Base-by-base conservation (phyloP, 1,140 invertebrate genomes). In the Pogonomyrmex californicus region DNA sequence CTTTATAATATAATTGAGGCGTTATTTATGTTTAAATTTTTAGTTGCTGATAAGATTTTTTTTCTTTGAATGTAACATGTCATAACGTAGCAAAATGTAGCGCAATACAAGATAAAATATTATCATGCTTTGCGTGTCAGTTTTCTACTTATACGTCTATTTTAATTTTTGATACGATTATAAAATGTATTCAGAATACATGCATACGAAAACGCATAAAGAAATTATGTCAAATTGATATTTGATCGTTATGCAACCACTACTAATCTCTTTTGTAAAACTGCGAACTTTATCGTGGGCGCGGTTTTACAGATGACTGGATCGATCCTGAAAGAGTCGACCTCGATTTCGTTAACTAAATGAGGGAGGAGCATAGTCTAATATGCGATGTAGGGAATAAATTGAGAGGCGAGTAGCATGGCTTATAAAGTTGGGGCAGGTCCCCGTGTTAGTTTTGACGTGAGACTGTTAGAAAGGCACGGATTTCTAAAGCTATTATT, bases 401-500 rank as follows among this genome's bases (percentile, higher is more conserved):
- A 79, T 79, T 85, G 75, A 66, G 83, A 76, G 56, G 47, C 58
- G 47, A 77, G 30, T 79, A 81, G 36, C 83, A 47, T 47, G 75
- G 75, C 58, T 79, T 79, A 60, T 75, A 33, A 58, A 41, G 73
- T 33, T 41, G 58, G 56, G 73, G 54, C 58, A 79, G 75, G 83
- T 85, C 54, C 75, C 12, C 83, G 83, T 85, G 83, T 85, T 79
- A 85, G 83, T 85, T 85, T 85, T 85, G 83, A 85, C 83, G 73
- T 85, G 83, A 83, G 79, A 78, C 83, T 79, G 73, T 85, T 85
- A 79, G 75, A 85, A 79, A 85, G 73, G 83, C 83, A 78, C 71
- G 75, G 62, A 85, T 85, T 78, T 77, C 83, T 77, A 85, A 85
- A 85, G 83, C 83, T 79, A 85, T 85, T 85, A 85, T 85, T 85